Evolutionary conservation across 2,797 vertebrate species (phyloP).

Genomic region (Avahi laniger): DNA sequence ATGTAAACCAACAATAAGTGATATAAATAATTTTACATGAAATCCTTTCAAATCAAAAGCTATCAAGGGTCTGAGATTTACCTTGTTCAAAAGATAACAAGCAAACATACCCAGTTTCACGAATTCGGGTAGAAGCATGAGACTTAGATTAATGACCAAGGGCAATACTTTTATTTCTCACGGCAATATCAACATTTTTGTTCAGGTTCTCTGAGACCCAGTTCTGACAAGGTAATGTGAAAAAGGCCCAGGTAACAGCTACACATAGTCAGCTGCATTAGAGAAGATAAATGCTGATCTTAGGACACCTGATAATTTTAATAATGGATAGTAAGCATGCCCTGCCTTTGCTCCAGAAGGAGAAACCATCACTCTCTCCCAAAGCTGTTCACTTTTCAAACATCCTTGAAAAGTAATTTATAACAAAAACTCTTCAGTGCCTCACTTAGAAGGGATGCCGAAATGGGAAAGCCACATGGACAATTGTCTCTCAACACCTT

Average conservation of each 20-base stretch:
- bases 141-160: background rate
- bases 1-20: background rate
- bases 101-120: background rate
- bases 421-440: background rate
- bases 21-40: background rate
- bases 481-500: background rate
- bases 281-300: background rate
- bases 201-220: background rate
- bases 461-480: background rate
- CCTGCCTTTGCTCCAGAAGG: background rate
- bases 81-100: background rate
- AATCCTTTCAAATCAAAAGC: background rate
- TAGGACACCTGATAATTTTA: background rate
- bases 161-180: background rate
- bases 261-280: too few species aligned
- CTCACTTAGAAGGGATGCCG: background rate
- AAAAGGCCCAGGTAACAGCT: background rate
- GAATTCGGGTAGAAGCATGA: background rate
- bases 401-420: background rate
- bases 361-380: background rate
- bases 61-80: background rate
- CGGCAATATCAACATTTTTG: background rate
- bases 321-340: background rate
- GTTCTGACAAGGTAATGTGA: background rate
- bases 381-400: background rate